A percentile compares a stretch with the other conserved stretches of the same genome.
Conservation (phyloP, 1,140 invertebrate species). For the Sycophila sp. region DNA sequence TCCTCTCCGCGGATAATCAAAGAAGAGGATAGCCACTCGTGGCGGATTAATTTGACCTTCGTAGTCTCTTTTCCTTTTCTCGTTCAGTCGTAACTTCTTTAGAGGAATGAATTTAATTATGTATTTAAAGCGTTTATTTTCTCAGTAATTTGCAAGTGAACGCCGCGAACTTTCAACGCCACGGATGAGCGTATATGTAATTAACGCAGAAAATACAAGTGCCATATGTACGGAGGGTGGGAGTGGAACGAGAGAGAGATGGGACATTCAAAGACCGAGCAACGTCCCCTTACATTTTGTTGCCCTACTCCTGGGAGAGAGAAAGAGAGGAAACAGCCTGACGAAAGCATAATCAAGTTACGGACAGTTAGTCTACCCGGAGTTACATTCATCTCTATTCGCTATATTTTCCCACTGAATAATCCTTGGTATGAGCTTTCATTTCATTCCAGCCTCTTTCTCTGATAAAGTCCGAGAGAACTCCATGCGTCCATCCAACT, state of each 20-base stretch:
- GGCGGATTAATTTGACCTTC: conserved; percentile 6
- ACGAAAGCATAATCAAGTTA: conserved; percentile 32
- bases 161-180: background rate
- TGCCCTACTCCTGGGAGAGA: background rate
- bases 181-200: background rate
- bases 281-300: too few species aligned
- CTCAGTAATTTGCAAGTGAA: conserved; percentile 22
- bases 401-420: conserved; percentile 27
- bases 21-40: background rate
- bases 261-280: background rate
- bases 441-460: background rate
- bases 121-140: conserved; percentile 5
- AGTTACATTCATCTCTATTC: conserved; percentile 23
- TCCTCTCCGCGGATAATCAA: conserved; percentile 13
- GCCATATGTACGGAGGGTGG: background rate
- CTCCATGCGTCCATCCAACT: too few species aligned
- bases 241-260: background rate
- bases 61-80: background rate
- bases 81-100: conserved; percentile 7
- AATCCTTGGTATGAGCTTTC: conserved; percentile 8
- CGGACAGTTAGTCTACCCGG: conserved; percentile 15
- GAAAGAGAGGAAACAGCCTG: background rate
- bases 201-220: conserved; percentile 21
- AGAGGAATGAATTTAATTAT: conserved; percentile 18
- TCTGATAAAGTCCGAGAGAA: conserved; percentile 2